These are phyloP conservation scores for Callimico goeldii DNA, from an alignment of 2,797 vertebrate species.

Conservation along the genomic window DNA sequence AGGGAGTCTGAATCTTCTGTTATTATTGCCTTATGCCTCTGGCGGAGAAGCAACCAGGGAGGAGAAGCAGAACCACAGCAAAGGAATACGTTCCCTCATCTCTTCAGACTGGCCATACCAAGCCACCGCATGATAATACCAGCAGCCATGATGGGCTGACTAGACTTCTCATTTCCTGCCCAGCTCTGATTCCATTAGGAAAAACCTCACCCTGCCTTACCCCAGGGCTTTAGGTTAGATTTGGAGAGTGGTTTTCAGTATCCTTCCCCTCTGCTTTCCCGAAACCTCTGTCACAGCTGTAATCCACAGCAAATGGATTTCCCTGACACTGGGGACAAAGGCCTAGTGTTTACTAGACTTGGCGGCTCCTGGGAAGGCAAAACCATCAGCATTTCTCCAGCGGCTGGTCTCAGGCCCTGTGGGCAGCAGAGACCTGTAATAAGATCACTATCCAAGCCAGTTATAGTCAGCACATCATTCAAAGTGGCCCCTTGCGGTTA, in stretches of 20 bases:
- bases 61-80: not conserved
- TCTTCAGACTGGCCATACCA: not conserved
- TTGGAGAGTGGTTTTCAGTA: constrained; percentile 43
- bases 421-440: constrained; percentile 67
- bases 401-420: constrained; percentile 52
- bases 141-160: not conserved
- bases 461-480: constrained; percentile 49
- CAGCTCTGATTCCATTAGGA: constrained; percentile 42
- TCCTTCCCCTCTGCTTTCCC: constrained; percentile 37
- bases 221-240: constrained; percentile 35
- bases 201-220: not conserved
- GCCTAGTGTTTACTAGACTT: constrained; percentile 74
- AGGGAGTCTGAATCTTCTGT: not conserved
- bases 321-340: constrained; percentile 69
- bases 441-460: constrained; percentile 56
- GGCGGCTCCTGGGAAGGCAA: constrained; percentile 64
- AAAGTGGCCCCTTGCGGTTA: constrained; percentile 30
- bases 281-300: constrained; percentile 53
- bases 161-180: constrained; percentile 59
- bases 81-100: not conserved
- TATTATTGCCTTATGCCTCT: not conserved
- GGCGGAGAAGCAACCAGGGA: not conserved
- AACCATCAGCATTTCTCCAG: constrained; percentile 67
- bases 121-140: not conserved
- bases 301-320: constrained; percentile 76